Conservation (phyloP, 1,140 invertebrate species). For the Heliothis subflexa region DNA sequence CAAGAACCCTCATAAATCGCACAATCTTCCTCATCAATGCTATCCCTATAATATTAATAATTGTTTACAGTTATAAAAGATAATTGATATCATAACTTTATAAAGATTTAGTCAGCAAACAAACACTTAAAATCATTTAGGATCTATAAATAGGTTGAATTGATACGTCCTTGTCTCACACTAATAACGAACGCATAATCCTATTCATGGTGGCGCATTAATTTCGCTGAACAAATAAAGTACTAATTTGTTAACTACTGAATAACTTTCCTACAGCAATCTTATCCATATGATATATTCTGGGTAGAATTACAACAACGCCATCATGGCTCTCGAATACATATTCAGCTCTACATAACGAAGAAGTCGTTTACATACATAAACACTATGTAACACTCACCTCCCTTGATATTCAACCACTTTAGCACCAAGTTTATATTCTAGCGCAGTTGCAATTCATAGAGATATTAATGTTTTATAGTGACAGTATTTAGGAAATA, state of each 20-base stretch:
- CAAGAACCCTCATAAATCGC: neutral
- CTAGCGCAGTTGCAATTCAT: conserved; percentile 10
- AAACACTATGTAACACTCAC: neutral
- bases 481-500: conserved; percentile 76
- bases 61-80: neutral
- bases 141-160: conserved; percentile 30
- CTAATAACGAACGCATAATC: neutral
- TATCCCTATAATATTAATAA: neutral
- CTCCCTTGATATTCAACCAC: neutral
- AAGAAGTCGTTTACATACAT: neutral
- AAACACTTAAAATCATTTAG: conserved; percentile 2
- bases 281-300: neutral
- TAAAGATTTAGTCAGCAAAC: neutral
- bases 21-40: neutral
- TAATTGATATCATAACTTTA: neutral
- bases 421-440: neutral
- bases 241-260: neutral
- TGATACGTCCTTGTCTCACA: conserved; percentile 19
- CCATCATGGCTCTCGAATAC: neutral
- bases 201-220: conserved; percentile 3
- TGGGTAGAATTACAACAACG: neutral
- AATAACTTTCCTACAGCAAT: neutral
- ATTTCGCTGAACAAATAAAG: neutral
- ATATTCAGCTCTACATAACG: neutral
- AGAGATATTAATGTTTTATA: conserved; percentile 54